Evolutionary conservation across 2,113 vertebrate genomes (phyloP), one percentile per base, ranked within the genome.

Genomic region (Xenopus laevis): DNA sequence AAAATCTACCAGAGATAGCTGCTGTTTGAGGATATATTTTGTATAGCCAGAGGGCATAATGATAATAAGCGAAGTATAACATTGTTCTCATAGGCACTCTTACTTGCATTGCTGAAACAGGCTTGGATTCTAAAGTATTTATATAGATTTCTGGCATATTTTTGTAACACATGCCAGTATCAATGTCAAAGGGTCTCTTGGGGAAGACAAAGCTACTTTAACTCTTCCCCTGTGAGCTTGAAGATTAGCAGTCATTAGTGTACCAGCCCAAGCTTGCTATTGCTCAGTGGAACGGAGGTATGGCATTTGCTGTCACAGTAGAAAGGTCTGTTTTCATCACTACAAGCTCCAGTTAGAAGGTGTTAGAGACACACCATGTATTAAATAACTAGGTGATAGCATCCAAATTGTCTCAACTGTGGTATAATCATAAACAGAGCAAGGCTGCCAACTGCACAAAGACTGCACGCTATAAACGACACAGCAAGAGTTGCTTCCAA

Each of bases 261-360:
- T 13, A 44, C 65, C 50, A 53, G 72, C 13, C 27, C 20, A 46
- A 7, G 23, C 30, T 68, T 65, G 68, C 46, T 46, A 13, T 50
- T 62, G 33, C 59, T 63, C 58, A 55, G 13, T 53, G 60, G 58
- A 62, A 53, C 46, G 21, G 72, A 68, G 52, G 15, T 17, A 53
- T 13, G 33, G 27, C 18, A 47, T 40, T 46, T 40, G 57, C 47
- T 45, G 65, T 68, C 65, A 62, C 46, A 69, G 67, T 23, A 58
- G 71, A 66, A 16, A 66, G 52, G 71, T 46, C 63, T 77, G 57
- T 77, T 64, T 67, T 68, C 59, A 70, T 77, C 46, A 63, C 18
- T 30, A 63, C 18, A 69, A 18, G 17, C 23, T 63, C 13, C 47
- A 62, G 17, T 13, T 18, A 57, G 53, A 52, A 40, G 55, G 60